Percentiles rank a stretch among this genome's conserved stretches.
phyloP scores from a whole-genome alignment of 2,797 vertebrate genomes.

The Tragelaphus eurycerus region DNA sequence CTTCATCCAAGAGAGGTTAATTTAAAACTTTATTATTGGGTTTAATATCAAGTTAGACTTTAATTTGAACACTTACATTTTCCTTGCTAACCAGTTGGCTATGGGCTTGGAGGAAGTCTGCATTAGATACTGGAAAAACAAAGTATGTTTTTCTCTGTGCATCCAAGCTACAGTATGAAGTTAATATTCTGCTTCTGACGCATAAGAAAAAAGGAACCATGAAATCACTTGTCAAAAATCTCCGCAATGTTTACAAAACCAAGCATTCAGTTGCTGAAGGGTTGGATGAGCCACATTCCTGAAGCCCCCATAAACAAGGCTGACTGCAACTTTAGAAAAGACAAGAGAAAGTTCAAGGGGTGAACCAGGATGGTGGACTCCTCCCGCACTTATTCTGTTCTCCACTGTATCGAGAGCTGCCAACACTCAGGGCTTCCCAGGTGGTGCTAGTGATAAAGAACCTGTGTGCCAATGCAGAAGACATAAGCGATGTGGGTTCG shows the following conservation, averaged over 20 bases:
- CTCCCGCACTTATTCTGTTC: background rate
- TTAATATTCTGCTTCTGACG: background rate
- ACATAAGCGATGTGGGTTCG: background rate
- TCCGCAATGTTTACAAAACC: background rate
- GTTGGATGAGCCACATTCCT: background rate
- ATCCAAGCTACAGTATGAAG: background rate
- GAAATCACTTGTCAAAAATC: conserved; percentile 25
- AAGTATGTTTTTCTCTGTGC: background rate
- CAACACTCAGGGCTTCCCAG: background rate
- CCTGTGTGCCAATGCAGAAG: background rate
- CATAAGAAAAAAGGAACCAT: background rate
- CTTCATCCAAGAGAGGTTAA: background rate
- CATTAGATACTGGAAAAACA: background rate
- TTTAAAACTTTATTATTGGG: background rate
- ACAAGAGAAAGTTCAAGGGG: background rate
- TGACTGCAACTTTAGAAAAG: background rate
- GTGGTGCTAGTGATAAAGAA: background rate
- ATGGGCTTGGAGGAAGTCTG: background rate
- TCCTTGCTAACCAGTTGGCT: background rate
- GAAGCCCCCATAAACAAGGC: background rate
- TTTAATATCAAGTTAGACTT: background rate
- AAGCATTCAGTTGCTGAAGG: background rate
- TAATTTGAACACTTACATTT: background rate
- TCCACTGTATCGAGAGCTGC: background rate
- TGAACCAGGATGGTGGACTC: background rate